Percentiles rank a stretch among this genome's conserved stretches.
Conservation (phyloP, 2,797 vertebrate genomes). For the Coregonus sp. region DNA sequence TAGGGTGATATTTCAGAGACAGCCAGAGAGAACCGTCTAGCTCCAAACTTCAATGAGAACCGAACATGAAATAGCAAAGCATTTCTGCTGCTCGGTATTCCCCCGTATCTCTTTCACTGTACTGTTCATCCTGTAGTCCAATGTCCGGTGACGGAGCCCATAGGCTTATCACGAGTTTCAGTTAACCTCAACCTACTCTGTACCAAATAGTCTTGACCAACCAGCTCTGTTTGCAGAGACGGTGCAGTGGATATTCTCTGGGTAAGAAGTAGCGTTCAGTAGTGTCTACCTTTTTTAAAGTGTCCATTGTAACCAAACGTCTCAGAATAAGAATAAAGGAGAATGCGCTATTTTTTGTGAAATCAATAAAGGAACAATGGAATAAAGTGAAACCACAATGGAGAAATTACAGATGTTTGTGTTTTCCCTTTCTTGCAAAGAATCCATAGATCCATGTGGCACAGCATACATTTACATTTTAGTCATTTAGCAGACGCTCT, state of each 20-base stretch:
- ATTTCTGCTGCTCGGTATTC: neutral
- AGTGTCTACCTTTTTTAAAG: neutral
- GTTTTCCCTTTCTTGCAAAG: conserved; percentile 3
- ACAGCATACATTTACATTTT: neutral
- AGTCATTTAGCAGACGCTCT: no score
- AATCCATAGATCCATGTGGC: neutral
- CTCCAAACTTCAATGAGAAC: neutral
- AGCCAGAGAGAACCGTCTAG: neutral
- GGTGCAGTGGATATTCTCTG: neutral
- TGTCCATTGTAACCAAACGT: neutral
- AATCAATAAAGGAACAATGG: conserved; percentile 62
- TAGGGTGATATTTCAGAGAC: neutral
- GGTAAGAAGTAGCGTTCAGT: neutral
- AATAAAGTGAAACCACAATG: conserved; percentile 33
- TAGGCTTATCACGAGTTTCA: neutral
- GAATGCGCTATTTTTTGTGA: conserved; percentile 55
- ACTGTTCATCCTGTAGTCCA: neutral
- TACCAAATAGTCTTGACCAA: neutral
- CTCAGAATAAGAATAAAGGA: conserved; percentile 18
- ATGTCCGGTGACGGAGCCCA: neutral
- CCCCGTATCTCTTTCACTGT: neutral
- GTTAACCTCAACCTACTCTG: no score
- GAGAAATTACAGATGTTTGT: conserved; percentile 13
- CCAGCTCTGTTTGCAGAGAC: no score
- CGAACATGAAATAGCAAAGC: neutral